phyloP scores from a whole-genome alignment of 1,140 invertebrate genomes.

The Helicorthomorpha holstii region DNA sequence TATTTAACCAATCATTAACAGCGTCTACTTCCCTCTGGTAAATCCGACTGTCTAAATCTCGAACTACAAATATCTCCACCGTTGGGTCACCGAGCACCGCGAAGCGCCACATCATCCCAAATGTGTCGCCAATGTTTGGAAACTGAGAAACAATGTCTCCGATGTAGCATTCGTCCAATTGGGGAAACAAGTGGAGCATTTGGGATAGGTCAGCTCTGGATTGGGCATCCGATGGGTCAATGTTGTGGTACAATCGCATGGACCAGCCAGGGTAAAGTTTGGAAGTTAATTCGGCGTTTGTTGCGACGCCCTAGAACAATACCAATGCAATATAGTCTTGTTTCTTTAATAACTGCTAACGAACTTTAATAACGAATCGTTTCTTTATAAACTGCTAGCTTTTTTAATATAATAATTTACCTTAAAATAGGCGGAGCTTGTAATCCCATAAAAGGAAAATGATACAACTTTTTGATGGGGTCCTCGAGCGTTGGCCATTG shows the following conservation, averaged over 20 bases:
- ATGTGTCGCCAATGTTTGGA: not conserved
- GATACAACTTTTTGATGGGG: not conserved
- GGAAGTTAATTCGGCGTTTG: not conserved
- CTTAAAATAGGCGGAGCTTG: not conserved
- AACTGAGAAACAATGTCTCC: not conserved
- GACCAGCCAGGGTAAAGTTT: not conserved
- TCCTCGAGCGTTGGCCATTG: not conserved
- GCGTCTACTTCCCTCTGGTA: constrained; percentile 12
- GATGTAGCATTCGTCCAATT: not conserved
- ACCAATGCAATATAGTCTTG: too few species aligned
- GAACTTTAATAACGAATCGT: not conserved
- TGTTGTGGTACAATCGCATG: not conserved
- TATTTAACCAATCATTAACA: constrained; percentile 16
- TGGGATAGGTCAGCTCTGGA: not conserved
- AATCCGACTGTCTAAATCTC: constrained; percentile 14
- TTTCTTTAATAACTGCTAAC: too few species aligned
- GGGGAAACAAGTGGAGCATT: not conserved
- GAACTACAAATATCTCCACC: constrained; percentile 12
- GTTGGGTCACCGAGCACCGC: constrained; percentile 12
- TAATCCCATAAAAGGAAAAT: not conserved
- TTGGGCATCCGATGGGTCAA: not conserved
- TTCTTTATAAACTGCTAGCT: too few species aligned
- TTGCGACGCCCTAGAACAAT: not conserved
- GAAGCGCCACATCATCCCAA: constrained; percentile 14
- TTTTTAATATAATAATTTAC: not conserved